Evolutionary conservation across 2,888 invertebrate species (phyloP), one percentile per base, ranked within the genome.

Genomic region (Steinernema hermaphroditum): DNA sequence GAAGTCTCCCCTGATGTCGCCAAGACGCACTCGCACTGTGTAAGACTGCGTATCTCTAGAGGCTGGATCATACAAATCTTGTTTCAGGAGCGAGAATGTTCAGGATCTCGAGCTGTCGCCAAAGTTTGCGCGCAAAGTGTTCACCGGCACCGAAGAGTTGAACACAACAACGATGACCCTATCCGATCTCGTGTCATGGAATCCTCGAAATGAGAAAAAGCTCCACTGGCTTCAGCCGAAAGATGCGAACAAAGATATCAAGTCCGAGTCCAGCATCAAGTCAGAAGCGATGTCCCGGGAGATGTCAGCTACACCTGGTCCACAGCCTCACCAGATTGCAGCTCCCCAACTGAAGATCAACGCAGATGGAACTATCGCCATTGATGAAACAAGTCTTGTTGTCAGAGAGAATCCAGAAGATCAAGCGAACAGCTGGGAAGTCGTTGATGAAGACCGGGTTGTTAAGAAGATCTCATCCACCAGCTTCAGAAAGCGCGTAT

Each of bases 381-480:
- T 83, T 22, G 84, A 84, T 54, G 83, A 84, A 44, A 72, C 73
- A 34, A 80, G 80, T 74, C 74, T 84, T 44, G 74, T 81, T 1
- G 76, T 84, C 6, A 69, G 77, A 14, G 76, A 76, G 32, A 76
- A 74, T 44, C 74, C 75, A 8, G 69, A 62, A 29, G 29, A 73
- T 1, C 76, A 78, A 46, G 69, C 76, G 19, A 76, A 78, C 16
- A 68, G 72, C 16, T 80, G 82, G 80, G 84, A 83, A 68, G 81
- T 78, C 4, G 82, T 84, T 19, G 80, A 84, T 50, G 83, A 83
- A 79, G 84, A 83, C 41, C 73, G 81, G 16, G 71, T 79, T 37
- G 72, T 74, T 8, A 77, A 77, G 24, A 80, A 81, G 54, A 75
- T 81, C 12, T 81, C 80, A 8, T 80, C 81, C n/a, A 69, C 81